phyloP scores from a whole-genome alignment of 2,888 invertebrate species.

The Silvanus unidentatus region DNA sequence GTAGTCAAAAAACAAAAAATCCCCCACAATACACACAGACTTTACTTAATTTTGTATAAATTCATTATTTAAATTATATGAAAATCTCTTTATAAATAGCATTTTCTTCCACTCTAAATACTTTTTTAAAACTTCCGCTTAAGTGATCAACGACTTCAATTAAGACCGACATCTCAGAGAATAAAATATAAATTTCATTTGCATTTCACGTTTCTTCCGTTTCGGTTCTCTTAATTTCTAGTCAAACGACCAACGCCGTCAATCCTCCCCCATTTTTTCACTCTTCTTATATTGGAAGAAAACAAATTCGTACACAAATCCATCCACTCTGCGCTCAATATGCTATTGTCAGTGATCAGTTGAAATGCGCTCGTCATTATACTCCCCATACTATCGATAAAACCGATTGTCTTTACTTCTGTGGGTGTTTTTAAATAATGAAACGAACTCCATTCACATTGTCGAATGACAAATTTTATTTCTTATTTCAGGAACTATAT shows the following conservation, averaged over 20 bases:
- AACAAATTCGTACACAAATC: conserved; percentile 15
- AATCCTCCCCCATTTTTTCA: conserved; percentile 4
- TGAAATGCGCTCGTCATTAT: too few relatives aligned
- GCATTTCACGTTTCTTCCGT: conserved; percentile 14
- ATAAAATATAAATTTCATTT: conserved; percentile 21
- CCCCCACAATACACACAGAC: background rate
- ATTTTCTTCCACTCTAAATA: conserved; percentile 18
- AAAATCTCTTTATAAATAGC: conserved; percentile 16
- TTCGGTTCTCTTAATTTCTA: conserved; percentile 9
- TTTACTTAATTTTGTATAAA: conserved; percentile 16
- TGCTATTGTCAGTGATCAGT: too few relatives aligned
- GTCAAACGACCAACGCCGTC: conserved; percentile 7
- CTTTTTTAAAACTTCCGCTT: conserved; percentile 19
- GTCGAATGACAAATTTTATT: too few relatives aligned
- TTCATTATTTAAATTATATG: conserved; percentile 19
- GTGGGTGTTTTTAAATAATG: too few relatives aligned
- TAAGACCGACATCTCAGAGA: conserved; percentile 14
- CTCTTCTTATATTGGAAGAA: conserved; percentile 5
- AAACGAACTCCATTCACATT: too few relatives aligned
- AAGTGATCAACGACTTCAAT: conserved; percentile 21
- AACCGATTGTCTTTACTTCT: background rate
- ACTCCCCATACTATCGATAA: too few relatives aligned
- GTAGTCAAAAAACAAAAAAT: background rate
- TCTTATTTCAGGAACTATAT: background rate
- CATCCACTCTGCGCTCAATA: background rate